These are phyloP conservation scores for Parazoanthus atlanticus DNA, from an alignment of 92 coral and sea anemone genomes.

Conservation along the genomic window DNA sequence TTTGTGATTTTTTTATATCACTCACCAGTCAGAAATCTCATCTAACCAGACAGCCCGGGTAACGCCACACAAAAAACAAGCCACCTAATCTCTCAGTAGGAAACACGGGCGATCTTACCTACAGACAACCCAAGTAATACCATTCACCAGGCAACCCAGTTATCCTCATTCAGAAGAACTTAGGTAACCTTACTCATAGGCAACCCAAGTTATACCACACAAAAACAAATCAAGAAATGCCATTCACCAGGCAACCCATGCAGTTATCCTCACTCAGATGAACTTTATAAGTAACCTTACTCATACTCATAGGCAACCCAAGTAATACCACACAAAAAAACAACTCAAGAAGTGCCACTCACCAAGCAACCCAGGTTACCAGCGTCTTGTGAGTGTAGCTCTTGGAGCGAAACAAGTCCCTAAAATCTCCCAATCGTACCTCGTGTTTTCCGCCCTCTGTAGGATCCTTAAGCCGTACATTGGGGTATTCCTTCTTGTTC, in stretches of 20 bases:
- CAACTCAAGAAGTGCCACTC: not conserved
- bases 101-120: too few species aligned
- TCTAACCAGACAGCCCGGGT: too few species aligned
- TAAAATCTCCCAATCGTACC: not conserved
- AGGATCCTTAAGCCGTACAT: not conserved
- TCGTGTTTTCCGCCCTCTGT: not conserved
- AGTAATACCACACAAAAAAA: not conserved
- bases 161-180: not conserved
- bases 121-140: not conserved
- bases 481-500: not conserved
- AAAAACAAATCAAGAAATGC: too few species aligned
- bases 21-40: not conserved
- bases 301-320: not conserved
- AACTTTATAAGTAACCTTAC: too few species aligned
- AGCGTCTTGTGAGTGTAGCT: slow-evolving; percentile 1
- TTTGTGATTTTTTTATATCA: too few species aligned
- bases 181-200: too few species aligned
- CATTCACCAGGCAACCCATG: not conserved
- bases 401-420: not conserved
- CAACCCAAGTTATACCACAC: not conserved
- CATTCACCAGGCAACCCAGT: not conserved
- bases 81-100: too few species aligned
- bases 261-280: not conserved
- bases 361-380: not conserved
- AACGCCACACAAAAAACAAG: too few species aligned